Evolutionary conservation across 1,140 invertebrate species (phyloP), one percentile per base, ranked within the genome.

Genomic region (Gonioctena quinquepunctata): DNA sequence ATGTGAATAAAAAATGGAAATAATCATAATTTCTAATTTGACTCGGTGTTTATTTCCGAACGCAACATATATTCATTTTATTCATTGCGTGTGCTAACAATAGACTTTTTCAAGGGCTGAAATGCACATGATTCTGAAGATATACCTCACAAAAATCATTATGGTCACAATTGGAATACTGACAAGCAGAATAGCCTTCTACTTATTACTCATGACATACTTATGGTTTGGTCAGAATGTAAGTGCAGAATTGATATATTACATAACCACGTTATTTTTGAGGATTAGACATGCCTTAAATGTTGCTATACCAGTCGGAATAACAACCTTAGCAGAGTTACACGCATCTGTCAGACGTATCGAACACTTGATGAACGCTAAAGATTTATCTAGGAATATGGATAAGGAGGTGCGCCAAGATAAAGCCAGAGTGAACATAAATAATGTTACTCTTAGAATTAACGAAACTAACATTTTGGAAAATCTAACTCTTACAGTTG

Each of bases 161-260:
- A 42, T 71, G 18, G 42, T 72, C 48, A 33, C 61, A 16, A 49
- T 71, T 19, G 65, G 69, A 0, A 86, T 87, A 16, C 89, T 93
- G 61, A 90, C 91, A 70, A 90, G 93, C 0, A 92, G 93, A 80
- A 48, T 77, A n/a, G 69, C 74, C 4, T 76, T 76, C 42, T 77
- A 76, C 49, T 7, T 76, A 23, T 66, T 90, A 1, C 88, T 96
- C 21, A 82, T 95, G 16, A 87, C 90, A 0, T 94, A 91, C 74
- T 87, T 95, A 4, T 85, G 91, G 0, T 83, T 89, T 16, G 88
- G 88, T 1, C 85, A 88, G 69, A 82, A 88, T 42, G 83, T 94
- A 1, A 92, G 88, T 0, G 92, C 94, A 0, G 89, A 93, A 62
- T 92, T 89, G 80, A 89, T 92, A 0, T 93, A 92, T 79, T 90